A percentile compares a stretch with the other conserved stretches of the same genome.
Evolutionary conservation across 2,113 vertebrate genomes (phyloP).

Genomic region (Hiodon alosoides): DNA sequence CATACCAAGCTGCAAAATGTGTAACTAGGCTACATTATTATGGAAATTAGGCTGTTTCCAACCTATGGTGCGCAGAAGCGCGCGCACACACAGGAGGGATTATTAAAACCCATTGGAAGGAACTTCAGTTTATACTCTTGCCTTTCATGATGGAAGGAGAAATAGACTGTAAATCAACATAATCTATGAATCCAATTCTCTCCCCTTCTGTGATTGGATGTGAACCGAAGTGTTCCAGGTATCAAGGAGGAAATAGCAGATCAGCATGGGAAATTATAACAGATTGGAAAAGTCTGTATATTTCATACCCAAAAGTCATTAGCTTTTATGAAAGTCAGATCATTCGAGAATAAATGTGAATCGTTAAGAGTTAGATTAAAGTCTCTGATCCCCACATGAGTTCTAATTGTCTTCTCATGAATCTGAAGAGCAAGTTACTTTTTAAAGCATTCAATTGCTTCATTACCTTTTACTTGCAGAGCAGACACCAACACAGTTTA

Average conservation of each 20-base stretch:
- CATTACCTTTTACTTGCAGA: no score
- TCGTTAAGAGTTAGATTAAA: no score
- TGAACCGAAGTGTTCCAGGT: not conserved
- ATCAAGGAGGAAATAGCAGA: not conserved
- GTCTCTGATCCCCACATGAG: no score
- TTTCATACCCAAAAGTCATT: no score
- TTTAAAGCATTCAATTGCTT: no score
- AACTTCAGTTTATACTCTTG: not conserved
- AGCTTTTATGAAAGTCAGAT: no score
- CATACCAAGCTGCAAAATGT: not conserved
- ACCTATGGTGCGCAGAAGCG: not conserved
- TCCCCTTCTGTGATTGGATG: not conserved
- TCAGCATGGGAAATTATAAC: not conserved
- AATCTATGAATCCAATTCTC: not conserved
- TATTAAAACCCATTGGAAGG: not conserved
- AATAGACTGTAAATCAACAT: slow-evolving; percentile 8
- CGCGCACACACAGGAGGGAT: no score
- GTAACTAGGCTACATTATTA: not conserved
- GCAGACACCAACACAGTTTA: no score
- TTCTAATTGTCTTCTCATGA: no score
- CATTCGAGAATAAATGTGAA: no score
- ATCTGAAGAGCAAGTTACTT: no score
- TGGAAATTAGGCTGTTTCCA: not conserved
- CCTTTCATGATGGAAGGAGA: slow-evolving; percentile 3
- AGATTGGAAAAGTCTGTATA: no score